Evolutionary conservation across 1,140 invertebrate species (phyloP), one percentile per base, ranked within the genome.

Genomic region (Sarcophaga peregrina): DNA sequence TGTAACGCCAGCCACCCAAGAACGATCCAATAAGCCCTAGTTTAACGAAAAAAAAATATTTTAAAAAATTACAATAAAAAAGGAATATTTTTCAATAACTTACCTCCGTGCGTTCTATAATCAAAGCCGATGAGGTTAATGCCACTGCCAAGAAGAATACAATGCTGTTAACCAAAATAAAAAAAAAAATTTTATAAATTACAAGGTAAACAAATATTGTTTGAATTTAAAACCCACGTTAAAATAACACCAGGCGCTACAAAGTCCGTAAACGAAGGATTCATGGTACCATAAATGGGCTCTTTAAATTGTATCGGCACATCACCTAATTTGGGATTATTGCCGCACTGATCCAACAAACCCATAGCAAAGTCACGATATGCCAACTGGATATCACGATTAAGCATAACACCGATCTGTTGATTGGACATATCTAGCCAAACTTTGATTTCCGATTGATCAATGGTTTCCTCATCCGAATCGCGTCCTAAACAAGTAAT

Each of bases 351-450:
- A 5, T 91, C 89, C 0, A 97, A 88, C 72, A 97, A 91, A 80
- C 94, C 91, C 91, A 94, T 92, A n/a, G 94, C 94, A 85, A 97
- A 97, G 87, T 94, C 93, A 87, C 96, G 91, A 86, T 97, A 96
- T 0, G 96, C 94, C 88, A 94, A 93, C 86, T 96, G 93, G 72
- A 98, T 92, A 89, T 96, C 95, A 80, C 95, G 92, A 87, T 95
- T 95, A 11, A 98, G 91, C 91, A 96, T 95, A 80, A 96, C 92
- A 0, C 96, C 95, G 83, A 98, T 97, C 91, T 97, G 96, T 90
- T 98, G 96, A 93, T 98, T 97, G 50, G 97, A 98, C 94, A 97
- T 97, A 90, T 98, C 97, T 80, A 97, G 92, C 93, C 95, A 95
- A 37, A 98, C 94, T 86, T 94, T 92, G 52, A 98, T 94, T 87